Base-by-base conservation (phyloP, 2,113 vertebrate genomes). In the Xiphophorus maculatus region DNA sequence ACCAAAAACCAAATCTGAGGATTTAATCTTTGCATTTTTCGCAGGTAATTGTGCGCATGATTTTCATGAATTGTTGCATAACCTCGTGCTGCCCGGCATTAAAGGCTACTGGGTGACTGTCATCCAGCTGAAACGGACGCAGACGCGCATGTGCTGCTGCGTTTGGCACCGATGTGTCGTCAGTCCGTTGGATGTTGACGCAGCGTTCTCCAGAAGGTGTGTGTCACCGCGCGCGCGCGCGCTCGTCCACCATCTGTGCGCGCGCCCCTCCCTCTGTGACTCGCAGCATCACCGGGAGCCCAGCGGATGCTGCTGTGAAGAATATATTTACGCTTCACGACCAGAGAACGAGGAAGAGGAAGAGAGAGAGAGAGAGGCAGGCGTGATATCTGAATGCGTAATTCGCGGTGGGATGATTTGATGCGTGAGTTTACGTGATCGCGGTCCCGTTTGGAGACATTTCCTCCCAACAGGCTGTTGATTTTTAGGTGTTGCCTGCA, bases 281-380 rank as follows among this genome's bases (percentile, higher is more conserved):
- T 90, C 76, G 63, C 84, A 82, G 87, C 87, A 79, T 90, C 87
- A 51, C 78, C n/a, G 71, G 58, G 76, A 77, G 82, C 80, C 74
- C 71, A 67, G 67, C 51, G 80, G 74, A 62, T 22, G 29, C 14
- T 9, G 82, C 72, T 77, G 79, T 69, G 86, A 80, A 77, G 67
- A 77, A 85, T 64, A 76, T 54, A 89, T 79, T 25, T 72, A 69
- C 60, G 61, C 78, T 80, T 82, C 73, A 85, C 79, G 71, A 82
- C 60, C 76, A n/a, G 25, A 58, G 32, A 19, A 22, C 30, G 30
- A 30, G 32, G 30, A 30, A 32, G 32, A 32, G 32, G 4, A 2
- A 33, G 29, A 9, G 15, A 11, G 29, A 19, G 14, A 30, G 15
- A 4, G 1, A 29, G 54, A 17, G 67, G 77, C 63, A 30, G 40